These are phyloP conservation scores for Rugalucina vietnamica DNA, from an alignment of 2,888 invertebrate genomes.

Conservation along the genomic window DNA sequence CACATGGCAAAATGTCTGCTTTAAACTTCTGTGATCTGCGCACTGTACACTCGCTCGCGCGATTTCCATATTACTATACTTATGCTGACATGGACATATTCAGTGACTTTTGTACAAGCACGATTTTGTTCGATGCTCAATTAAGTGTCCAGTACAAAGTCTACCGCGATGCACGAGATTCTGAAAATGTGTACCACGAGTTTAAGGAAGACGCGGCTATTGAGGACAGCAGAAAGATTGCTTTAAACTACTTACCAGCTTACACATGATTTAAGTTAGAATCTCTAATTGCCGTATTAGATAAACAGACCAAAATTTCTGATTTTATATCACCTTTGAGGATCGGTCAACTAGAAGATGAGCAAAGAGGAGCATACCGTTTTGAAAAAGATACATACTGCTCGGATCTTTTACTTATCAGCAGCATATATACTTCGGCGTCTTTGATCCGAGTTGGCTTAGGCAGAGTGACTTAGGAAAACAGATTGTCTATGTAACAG, in stretches of 20 bases:
- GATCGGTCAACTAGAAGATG: slow-evolving; percentile 9
- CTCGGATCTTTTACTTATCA: neutral
- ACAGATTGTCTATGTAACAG: too few species aligned
- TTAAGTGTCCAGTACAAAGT: too few species aligned
- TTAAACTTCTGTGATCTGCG: too few species aligned
- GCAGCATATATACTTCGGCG: neutral
- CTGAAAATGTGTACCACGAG: too few species aligned
- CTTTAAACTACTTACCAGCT: slow-evolving; percentile 1
- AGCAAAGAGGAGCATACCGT: too few species aligned
- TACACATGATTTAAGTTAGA: slow-evolving; percentile 13
- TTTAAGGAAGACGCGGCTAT: neutral
- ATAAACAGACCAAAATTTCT: neutral
- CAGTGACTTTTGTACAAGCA: too few species aligned
- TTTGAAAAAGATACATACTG: neutral
- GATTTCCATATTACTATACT: too few species aligned
- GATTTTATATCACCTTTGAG: neutral
- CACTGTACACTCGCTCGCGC: too few species aligned
- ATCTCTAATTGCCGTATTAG: slow-evolving; percentile 8
- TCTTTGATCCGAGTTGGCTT: neutral
- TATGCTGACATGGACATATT: too few species aligned
- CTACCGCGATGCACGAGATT: too few species aligned
- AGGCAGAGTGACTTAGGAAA: neutral
- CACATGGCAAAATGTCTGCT: too few species aligned
- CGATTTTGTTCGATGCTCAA: too few species aligned
- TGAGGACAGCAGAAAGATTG: neutral